Base-by-base conservation (phyloP, 2,797 vertebrate genomes). In the Neosilurus mollespiculum region DNA sequence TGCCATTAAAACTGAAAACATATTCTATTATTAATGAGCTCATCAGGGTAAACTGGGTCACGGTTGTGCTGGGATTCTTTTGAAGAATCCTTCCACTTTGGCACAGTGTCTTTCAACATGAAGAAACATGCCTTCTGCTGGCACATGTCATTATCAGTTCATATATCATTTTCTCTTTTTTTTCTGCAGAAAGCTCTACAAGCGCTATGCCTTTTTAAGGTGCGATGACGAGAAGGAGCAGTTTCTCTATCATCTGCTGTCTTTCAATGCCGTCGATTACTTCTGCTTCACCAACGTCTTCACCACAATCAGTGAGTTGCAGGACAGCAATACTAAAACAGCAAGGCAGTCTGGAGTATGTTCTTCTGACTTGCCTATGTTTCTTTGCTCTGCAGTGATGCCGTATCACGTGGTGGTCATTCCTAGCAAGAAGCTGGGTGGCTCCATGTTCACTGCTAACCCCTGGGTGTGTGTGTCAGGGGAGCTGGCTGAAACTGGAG, bases 231-330 rank as follows among this genome's bases (percentile, higher is more conserved):
- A 99, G 93, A 99, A 99, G 91, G 98, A 99, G 89, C 98, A 99
- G 87, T 99, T 99, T 90, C 96, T 99, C 9, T 99, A 99, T 91
- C 98, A 99, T 91, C 96, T 99, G 51, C 94, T 99, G 67, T 99
- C 98, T 87, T 99, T 99, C 89, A 99, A 98, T 24, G 98, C 98
- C 0, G 98, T 99, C 18, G 98, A 99, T 93, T 99, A 99, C 92
- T 99, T 99, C 87, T 99, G 98, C 88, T 99, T 99, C 90, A 99
- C 98, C 90, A 99, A 98, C 75, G 98, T 99, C 92, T 99, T 99
- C 91, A 99, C 98, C 81, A 99, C 98, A 37, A 96, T 99, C 93
- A 93, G 98, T 99, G 94, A 97, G 98, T 96, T 89, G 62, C 62
- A 69, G 18, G 26, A 16, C 58, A 22, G 16, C 4, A 11, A 22